Conservation (phyloP, 1,140 invertebrate species). For the Drosophila auraria region DNA sequence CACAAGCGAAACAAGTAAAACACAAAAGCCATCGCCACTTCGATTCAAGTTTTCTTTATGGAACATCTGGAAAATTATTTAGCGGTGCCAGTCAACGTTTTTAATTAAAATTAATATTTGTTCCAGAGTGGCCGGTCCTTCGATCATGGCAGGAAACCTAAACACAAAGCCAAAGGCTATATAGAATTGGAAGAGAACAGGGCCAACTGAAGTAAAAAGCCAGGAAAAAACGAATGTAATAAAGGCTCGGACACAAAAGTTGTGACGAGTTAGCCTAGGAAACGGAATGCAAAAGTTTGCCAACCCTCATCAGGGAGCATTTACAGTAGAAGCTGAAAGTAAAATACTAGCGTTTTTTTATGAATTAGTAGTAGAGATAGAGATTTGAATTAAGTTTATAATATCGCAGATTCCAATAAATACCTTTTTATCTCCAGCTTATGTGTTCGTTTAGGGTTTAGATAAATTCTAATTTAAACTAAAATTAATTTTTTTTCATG, state of each 20-base stretch:
- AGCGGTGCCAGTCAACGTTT: slow-evolving; percentile 32
- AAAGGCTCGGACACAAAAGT: slow-evolving; percentile 52
- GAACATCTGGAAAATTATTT: not conserved
- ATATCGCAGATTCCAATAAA: not conserved
- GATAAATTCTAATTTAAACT: too few relatives aligned
- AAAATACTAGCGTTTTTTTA: too few relatives aligned
- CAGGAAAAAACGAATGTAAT: slow-evolving; percentile 4
- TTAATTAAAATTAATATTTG: slow-evolving; percentile 63
- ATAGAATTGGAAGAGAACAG: slow-evolving; percentile 4
- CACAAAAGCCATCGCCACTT: slow-evolving; percentile 29
- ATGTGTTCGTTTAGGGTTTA: too few relatives aligned
- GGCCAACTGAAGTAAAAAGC: slow-evolving; percentile 10
- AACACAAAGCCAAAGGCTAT: slow-evolving; percentile 6
- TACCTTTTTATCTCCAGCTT: not conserved
- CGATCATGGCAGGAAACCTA: slow-evolving; percentile 22
- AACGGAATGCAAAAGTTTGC: slow-evolving; percentile 70
- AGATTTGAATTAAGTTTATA: too few relatives aligned
- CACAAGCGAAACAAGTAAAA: slow-evolving; percentile 17
- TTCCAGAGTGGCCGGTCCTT: slow-evolving; percentile 12
- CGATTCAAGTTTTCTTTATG: slow-evolving; percentile 35
- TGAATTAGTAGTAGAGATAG: not conserved
- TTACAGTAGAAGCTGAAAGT: slow-evolving; percentile 6
- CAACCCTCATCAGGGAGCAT: not conserved
- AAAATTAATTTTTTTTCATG: too few relatives aligned
- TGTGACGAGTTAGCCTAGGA: slow-evolving; percentile 62